phyloP scores from a whole-genome alignment of 2,113 vertebrate genomes.

The Romanogobio albipinnatus region DNA sequence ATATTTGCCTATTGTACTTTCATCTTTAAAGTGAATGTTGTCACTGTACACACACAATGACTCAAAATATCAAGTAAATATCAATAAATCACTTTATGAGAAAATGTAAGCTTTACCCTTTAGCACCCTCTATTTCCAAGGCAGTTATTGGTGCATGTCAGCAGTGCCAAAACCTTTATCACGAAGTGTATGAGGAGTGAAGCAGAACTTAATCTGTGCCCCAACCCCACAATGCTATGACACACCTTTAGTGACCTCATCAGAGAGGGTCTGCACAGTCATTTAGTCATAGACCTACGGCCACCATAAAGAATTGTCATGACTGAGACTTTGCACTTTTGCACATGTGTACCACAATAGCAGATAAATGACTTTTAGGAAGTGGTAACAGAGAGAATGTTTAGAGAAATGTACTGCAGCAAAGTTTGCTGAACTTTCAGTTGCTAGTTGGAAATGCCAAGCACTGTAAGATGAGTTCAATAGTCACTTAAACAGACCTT shows the following conservation, averaged over 20 bases:
- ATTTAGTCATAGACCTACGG: conserved; percentile 45
- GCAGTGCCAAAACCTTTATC: conserved; percentile 7
- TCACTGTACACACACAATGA: background rate
- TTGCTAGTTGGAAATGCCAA: conserved; percentile 48
- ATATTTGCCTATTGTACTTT: background rate
- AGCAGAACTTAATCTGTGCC: conserved; percentile 40
- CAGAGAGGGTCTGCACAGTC: conserved; percentile 51
- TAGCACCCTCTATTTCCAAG: background rate
- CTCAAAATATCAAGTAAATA: background rate
- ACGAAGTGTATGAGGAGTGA: conserved; percentile 1
- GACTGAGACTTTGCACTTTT: conserved; percentile 20
- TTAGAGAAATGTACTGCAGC: conserved; percentile 14
- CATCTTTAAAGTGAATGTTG: background rate
- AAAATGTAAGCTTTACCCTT: background rate
- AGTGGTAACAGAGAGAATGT: conserved; percentile 4
- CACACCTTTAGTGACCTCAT: conserved; percentile 59
- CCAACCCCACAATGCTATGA: conserved; percentile 55
- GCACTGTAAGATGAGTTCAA: conserved; percentile 49
- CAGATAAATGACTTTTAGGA: conserved; percentile 44
- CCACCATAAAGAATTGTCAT: conserved; percentile 44
- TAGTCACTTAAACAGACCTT: conserved; percentile 57
- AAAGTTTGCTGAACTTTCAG: conserved; percentile 31
- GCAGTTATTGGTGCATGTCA: conserved; percentile 1
- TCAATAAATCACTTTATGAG: background rate
- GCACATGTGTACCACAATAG: background rate